Evolutionary conservation across 2,888 invertebrate genomes (phyloP).

Genomic region (Drosophila nigritarsus): DNA sequence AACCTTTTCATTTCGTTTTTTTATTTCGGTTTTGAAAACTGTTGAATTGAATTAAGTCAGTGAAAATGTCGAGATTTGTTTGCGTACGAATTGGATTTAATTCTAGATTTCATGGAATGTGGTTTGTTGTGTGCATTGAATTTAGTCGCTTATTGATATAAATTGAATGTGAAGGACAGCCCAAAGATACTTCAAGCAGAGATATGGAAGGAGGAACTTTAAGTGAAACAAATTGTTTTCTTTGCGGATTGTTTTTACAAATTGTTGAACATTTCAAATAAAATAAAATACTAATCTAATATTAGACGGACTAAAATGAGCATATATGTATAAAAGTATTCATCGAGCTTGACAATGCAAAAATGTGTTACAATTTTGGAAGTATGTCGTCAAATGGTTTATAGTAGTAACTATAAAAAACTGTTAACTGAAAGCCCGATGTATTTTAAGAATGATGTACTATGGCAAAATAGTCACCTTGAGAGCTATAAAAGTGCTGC

Average conservation of each 20-base stretch:
- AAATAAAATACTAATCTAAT: neutral
- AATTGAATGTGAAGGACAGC: slow-evolving; percentile 30
- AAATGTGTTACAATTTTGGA: neutral
- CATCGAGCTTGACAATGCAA: neutral
- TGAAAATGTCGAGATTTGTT: slow-evolving; percentile 65
- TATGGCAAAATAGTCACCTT: neutral
- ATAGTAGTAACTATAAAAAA: neutral
- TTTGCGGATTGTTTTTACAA: neutral
- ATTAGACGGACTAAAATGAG: neutral
- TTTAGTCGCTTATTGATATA: slow-evolving; percentile 31
- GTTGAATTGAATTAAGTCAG: slow-evolving; percentile 69
- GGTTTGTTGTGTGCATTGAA: slow-evolving; percentile 41
- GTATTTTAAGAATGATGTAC: neutral
- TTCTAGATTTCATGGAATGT: slow-evolving; percentile 45
- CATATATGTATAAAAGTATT: neutral
- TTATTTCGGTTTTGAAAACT: slow-evolving; percentile 28
- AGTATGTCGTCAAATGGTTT: neutral
- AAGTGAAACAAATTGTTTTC: neutral
- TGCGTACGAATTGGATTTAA: slow-evolving; percentile 51
- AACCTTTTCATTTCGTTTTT: slow-evolving; percentile 33
- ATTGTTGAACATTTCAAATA: neutral
- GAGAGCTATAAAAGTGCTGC: neutral
- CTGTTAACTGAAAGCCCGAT: neutral
- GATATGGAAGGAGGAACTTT: neutral
- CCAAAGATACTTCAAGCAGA: neutral